Base-by-base conservation (phyloP, 2,113 vertebrate species). In the Hystrix brachyura region DNA sequence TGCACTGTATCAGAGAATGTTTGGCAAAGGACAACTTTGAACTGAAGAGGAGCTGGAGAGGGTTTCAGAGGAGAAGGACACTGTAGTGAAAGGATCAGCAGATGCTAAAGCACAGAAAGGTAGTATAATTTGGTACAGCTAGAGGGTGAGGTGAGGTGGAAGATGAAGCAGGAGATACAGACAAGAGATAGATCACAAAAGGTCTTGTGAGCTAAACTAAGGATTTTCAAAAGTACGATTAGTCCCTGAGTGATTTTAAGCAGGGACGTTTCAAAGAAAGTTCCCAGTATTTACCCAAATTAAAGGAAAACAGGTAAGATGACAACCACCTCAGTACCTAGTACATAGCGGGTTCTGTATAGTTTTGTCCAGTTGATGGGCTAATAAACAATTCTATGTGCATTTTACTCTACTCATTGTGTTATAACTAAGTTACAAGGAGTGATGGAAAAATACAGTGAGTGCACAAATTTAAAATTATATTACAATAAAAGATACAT, bases 251-350 rank as follows among this genome's bases (percentile, higher is more conserved):
- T 32, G 87, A 71, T 15, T 64, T 87, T 81, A 92, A 53, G 23
- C 32, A 90, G 23, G 14, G 14, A 65, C 48, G 13, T 82, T 95
- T 92, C 79, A 62, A 74, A 89, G 72, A 87, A 57, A 69, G 55
- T 5, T 25, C n/a, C 53, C 55, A 62, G 7, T 32, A 48, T 11
- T 60, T 18, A 64, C 23, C 69, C 90, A 17, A 62, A 46, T 46
- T 32, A 71, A 87, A 91, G n/a, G 67, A 94, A 87, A 94, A 84
- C 43, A 87, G 32, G 5, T 78, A 82, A 69, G 48, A 57, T 69
- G 65, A 69, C n/a, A 57, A 87, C 64, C 6, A 60, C 51, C 53
- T 93, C 59, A 85, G 46, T 64, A 62, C 19, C 1, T 48, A 32
- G 3, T 7, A 34, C 5, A 4, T 53, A 53, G 27, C 32, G 64